Conservation (phyloP, 1,140 invertebrate genomes). For the Bombus sylvicola region DNA sequence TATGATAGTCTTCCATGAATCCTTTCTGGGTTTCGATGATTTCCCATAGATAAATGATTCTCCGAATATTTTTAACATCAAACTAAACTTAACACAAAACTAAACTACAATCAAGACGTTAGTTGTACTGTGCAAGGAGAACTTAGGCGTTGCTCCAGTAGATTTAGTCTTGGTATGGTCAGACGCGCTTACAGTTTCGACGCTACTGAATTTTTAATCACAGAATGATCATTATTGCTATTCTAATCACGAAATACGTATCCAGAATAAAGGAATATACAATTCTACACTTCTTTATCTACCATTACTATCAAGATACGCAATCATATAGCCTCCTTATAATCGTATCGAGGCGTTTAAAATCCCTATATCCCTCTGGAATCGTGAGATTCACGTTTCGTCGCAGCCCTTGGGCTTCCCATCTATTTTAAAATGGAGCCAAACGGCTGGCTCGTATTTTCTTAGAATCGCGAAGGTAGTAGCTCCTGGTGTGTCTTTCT, state of each 20-base stretch:
- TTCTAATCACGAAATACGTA: too few species aligned
- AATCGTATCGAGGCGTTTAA: not conserved
- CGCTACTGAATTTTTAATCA: not conserved
- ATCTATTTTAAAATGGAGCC: constrained; percentile 53
- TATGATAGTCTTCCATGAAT: constrained; percentile 1
- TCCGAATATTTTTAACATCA: not conserved
- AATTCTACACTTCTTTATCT: not conserved
- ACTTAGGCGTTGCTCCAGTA: not conserved
- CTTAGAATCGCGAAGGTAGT: constrained; percentile 26
- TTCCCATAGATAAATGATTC: not conserved
- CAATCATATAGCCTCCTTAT: not conserved
- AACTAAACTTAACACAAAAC: too few species aligned
- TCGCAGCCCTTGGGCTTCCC: not conserved
- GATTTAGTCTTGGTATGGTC: not conserved
- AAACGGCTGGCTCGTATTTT: constrained; percentile 58
- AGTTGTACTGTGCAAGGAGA: not conserved
- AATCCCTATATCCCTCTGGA: not conserved
- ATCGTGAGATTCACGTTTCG: not conserved
- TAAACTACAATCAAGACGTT: not conserved
- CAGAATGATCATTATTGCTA: not conserved
- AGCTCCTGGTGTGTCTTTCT: constrained; percentile 39
- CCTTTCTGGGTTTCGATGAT: not conserved
- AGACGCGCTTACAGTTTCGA: not conserved
- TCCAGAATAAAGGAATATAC: too few species aligned
- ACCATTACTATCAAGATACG: not conserved